Percentiles rank a stretch among this genome's conserved stretches.
Evolutionary conservation across 1,140 invertebrate genomes (phyloP).

Genomic region (Drosophila ananassae): DNA sequence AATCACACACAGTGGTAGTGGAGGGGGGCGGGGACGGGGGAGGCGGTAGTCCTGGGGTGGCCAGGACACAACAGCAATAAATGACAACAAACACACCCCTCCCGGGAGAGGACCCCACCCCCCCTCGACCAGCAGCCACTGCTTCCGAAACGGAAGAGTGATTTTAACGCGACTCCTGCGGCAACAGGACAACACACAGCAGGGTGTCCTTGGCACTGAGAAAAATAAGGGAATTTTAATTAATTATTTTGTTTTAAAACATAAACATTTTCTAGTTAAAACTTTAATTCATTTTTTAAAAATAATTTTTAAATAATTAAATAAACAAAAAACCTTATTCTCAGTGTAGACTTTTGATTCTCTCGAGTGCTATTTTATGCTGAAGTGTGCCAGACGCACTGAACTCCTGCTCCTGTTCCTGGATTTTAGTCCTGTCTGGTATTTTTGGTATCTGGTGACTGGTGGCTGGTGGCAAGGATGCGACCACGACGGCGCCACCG

Average conservation of each 20-base stretch:
- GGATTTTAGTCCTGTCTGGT: slow-evolving; percentile 5
- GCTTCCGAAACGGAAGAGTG: slow-evolving; percentile 69
- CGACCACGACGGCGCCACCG: slow-evolving; percentile 56
- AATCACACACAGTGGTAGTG: slow-evolving; percentile 59
- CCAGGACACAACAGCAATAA: slow-evolving; percentile 78
- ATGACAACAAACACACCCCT: slow-evolving; percentile 82
- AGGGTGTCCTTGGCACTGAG: slow-evolving; percentile 45
- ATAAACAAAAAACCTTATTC: not conserved
- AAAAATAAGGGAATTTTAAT: slow-evolving; percentile 1
- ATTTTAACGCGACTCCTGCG: slow-evolving; percentile 68
- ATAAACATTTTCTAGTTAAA: not conserved
- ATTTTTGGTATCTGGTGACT: slow-evolving; percentile 5
- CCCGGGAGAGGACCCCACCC: slow-evolving; percentile 16
- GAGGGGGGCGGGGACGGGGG: slow-evolving; percentile 2
- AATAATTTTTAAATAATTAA: not conserved
- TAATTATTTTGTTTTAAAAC: too few species aligned
- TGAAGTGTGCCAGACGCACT: slow-evolving; percentile 77
- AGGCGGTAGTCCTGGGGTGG: slow-evolving; percentile 8
- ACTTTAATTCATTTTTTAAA: not conserved
- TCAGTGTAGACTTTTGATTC: slow-evolving; percentile 35
- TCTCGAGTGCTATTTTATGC: slow-evolving; percentile 82
- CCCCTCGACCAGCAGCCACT: slow-evolving; percentile 8
- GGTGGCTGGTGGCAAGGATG: slow-evolving; percentile 36
- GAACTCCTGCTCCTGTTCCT: slow-evolving; percentile 5
- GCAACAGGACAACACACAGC: slow-evolving; percentile 41